Evolutionary conservation across 2,888 invertebrate genomes (phyloP).

Genomic region (Andrena minutula): DNA sequence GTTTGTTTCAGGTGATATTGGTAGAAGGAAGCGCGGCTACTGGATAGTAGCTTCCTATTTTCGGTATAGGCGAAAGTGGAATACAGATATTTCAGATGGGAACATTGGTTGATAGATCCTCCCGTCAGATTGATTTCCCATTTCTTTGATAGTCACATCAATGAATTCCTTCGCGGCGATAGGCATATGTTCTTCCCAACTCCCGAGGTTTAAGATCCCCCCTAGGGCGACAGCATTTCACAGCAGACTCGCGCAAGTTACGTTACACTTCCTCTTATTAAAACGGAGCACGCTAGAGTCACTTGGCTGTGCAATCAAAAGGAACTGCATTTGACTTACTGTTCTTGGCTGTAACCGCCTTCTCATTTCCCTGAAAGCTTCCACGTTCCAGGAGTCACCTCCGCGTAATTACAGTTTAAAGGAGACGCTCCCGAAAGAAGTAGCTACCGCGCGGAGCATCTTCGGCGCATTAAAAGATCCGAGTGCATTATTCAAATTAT

Average conservation of each 20-base stretch:
- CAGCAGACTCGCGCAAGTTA: too few relatives aligned
- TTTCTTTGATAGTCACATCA: too few relatives aligned
- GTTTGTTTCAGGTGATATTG: not conserved
- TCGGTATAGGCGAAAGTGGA: too few relatives aligned
- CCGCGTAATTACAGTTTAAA: conserved; percentile 16
- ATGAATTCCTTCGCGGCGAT: not conserved
- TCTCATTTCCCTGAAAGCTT: conserved; percentile 48
- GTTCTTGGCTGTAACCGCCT: conserved; percentile 19
- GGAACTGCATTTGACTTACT: conserved; percentile 32
- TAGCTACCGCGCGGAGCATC: conserved; percentile 9
- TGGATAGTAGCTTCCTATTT: too few relatives aligned
- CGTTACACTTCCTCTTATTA: conserved; percentile 26
- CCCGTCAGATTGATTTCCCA: too few relatives aligned
- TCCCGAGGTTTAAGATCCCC: not conserved
- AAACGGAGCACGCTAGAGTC: not conserved
- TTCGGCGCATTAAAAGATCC: conserved; percentile 24
- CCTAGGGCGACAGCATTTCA: too few relatives aligned
- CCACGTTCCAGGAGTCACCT: conserved; percentile 2
- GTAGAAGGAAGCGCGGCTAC: too few relatives aligned
- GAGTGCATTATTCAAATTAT: conserved; percentile 40
- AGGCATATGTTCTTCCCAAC: not conserved
- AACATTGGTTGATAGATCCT: too few relatives aligned
- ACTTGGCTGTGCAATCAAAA: conserved; percentile 22
- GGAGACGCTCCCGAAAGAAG: not conserved
- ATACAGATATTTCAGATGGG: too few relatives aligned